Percentiles rank a stretch among this genome's conserved stretches.
Evolutionary conservation across 2,113 vertebrate genomes (phyloP).

Genomic region (Pao palembangensis): DNA sequence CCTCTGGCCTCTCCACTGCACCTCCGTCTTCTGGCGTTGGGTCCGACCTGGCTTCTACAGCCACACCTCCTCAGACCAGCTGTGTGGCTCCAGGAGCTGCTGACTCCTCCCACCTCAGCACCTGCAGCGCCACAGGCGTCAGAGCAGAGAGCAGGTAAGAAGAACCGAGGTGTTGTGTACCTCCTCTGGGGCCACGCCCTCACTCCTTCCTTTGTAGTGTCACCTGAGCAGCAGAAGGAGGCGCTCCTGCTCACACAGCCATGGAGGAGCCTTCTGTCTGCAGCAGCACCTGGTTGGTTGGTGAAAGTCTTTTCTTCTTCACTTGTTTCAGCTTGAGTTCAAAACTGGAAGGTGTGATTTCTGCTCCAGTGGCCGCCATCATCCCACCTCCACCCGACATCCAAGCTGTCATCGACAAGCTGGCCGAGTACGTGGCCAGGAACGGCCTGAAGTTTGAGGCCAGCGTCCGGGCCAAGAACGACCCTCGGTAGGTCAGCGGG

Average conservation of each 20-base stretch:
- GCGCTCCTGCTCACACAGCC: too few species aligned
- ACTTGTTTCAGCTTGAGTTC: constrained; percentile 25
- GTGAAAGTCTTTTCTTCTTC: background rate
- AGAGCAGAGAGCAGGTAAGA: constrained; percentile 62
- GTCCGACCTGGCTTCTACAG: too few species aligned
- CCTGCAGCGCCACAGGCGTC: constrained; percentile 11
- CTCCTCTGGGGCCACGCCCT: too few species aligned
- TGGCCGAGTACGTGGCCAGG: constrained; percentile 93
- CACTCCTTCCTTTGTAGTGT: too few species aligned
- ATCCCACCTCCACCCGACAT: constrained; percentile 96
- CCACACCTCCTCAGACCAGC: constrained; percentile 22
- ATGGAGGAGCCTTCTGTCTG: background rate
- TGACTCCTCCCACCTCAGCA: too few species aligned
- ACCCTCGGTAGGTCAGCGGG: constrained; percentile 87
- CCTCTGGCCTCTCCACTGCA: constrained; percentile 57
- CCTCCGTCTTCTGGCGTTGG: too few species aligned
- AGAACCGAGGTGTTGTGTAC: background rate
- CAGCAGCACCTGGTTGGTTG: too few species aligned
- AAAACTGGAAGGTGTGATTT: constrained; percentile 43
- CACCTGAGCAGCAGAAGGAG: too few species aligned
- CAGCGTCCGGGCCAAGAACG: constrained; percentile 95
- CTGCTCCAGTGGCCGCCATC: constrained; percentile 73
- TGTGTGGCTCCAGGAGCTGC: constrained; percentile 6
- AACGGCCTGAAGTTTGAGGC: constrained; percentile 95
- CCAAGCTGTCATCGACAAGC: constrained; percentile 97